Base-by-base conservation (phyloP, 2,888 invertebrate species). In the Acronicta psi region DNA sequence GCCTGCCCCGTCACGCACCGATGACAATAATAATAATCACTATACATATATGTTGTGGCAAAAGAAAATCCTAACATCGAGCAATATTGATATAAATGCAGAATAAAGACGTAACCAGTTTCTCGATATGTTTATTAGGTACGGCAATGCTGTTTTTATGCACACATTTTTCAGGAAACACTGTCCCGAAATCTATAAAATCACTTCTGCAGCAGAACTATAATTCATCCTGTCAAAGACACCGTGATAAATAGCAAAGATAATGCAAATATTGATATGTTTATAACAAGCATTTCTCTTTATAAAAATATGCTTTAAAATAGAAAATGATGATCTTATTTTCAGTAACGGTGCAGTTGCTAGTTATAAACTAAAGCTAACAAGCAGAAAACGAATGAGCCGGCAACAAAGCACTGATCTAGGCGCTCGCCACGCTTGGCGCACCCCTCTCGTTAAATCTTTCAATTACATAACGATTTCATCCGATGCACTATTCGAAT, bases 1-100 rank as follows among this genome's bases (percentile, higher is more conserved):
- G 86, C 81, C 80, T 52, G 71, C 38, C 57, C 75, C 84, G 91
- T 89, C 89, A 91, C 89, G 91, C 91, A 87, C 83, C 81, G 88
- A 76, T 81, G 87, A 86, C 86, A 84, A 84, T 85, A 84, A 85
- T 87, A 83, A 85, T 78, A 73, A 82, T 81, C 78, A 77, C 74
- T 75, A 82, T 80, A 80, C 77, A 68, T 83, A 75, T 80, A 80
- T 78, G 69, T 83, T 87, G 84, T 89, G 86, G 83, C 85, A 88
- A 89, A 84, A 81, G 75, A 77, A 77, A 79, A 79, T 68, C 57
- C 64, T 69, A 70, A 67, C 66, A 65, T 65, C 71, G 50, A 69
- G 73, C 60, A 42, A n/a, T n/a, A 62, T 69, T 70, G 54, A 58
- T 64, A 65, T 57, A 53, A 20, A 5, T 23, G 23, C 59, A 63